A percentile compares a stretch with the other conserved stretches of the same genome.
Evolutionary conservation across 2,888 invertebrate species (phyloP).

Genomic region (Nemotelus nigrinus): DNA sequence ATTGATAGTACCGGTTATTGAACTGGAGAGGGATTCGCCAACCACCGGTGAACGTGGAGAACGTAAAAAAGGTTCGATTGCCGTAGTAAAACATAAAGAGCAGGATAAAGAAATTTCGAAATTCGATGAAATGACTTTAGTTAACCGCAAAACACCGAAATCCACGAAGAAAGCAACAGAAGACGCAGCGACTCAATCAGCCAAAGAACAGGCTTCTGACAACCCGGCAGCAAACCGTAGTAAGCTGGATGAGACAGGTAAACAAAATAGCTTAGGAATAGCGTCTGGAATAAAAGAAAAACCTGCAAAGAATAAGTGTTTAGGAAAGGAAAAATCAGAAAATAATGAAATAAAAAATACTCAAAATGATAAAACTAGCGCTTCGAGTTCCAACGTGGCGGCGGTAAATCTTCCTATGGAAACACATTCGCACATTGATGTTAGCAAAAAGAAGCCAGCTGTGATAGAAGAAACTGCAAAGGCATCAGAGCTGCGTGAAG

Average conservation of each 20-base stretch:
- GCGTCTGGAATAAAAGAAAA: conserved; percentile 40
- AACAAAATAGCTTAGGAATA: no score
- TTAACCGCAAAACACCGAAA: conserved; percentile 20
- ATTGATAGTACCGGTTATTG: conserved; percentile 64
- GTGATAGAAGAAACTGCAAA: not conserved
- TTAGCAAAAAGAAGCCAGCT: not conserved
- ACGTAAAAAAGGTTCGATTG: not conserved
- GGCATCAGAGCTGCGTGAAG: not conserved
- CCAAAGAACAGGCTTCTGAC: no score
- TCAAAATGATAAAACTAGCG: not conserved
- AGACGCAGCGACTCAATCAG: no score
- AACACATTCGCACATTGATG: no score
- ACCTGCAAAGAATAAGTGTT: conserved; percentile 46
- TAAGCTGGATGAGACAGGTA: no score
- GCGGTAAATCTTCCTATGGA: no score
- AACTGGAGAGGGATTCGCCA: conserved; percentile 53
- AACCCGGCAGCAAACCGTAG: no score
- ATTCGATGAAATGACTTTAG: conserved; percentile 41
- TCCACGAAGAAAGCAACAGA: no score
- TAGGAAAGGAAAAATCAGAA: not conserved
- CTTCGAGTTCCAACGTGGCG: no score
- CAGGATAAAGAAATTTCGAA: conserved; percentile 30
- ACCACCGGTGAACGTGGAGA: no score
- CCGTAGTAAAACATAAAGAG: not conserved
- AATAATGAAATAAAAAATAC: not conserved